Base-by-base conservation (phyloP, 2,888 invertebrate species). In the Acronicta psi region DNA sequence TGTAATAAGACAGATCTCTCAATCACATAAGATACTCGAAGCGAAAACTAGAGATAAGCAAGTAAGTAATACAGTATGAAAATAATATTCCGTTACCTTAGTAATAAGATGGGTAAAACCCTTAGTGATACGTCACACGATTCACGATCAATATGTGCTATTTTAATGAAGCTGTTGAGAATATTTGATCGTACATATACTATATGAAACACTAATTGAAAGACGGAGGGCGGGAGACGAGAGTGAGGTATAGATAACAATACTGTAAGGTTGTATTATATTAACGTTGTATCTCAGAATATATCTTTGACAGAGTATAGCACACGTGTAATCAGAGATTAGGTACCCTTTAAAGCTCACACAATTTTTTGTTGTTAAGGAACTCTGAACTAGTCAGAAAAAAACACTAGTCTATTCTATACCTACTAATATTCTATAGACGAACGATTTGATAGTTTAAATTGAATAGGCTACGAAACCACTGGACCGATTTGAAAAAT, bases 21-120 rank as follows among this genome's bases (percentile, higher is more conserved):
- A 62, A 51, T 59, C 55, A 59, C 58, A 63, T 63, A 59, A 52
- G 63, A 54, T 60, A 54, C 17, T 40, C 45, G 59, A 59, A 34
- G 54, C 25, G 53, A 50, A 59, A 66, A 18, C 17, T 38, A 17
- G 20, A 55, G 46, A 41, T 52, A 44, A 67, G n/a, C n/a, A 34
- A 51, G 44, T 17, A 60, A 67, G 54, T 67, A 67, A 58, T 54
- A 56, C 37, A 40, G 36, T 43, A 59, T 23, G 44, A 62, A 63
- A 60, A 59, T 59, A 58, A 60, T 63, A 72, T 63, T 56, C 46
- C 34, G 41, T 61, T 57, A 49, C 51, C 23, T 58, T 36, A 9
- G 49, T 40, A 40, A 41, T 42, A 58, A 59, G 56, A 37, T 50
- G 44, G 44, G 53, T 59, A 58, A 73, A 69, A 55, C 62, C 55